Base-by-base conservation (phyloP, 1,140 invertebrate species). In the Lamellibrachia luymesi region DNA sequence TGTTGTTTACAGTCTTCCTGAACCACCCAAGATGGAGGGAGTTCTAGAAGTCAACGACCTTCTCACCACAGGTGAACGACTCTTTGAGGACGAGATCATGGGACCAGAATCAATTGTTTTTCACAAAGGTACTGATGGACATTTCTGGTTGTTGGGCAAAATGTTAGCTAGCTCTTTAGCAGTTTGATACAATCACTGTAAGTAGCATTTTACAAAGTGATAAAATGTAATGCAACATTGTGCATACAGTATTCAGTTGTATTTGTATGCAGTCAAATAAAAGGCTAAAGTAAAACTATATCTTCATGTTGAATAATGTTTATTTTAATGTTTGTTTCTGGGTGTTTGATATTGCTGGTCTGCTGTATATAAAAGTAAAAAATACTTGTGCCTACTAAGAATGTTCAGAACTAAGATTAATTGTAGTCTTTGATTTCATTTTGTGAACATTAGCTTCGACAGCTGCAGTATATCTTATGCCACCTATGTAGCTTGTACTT, bases 31-130 rank as follows among this genome's bases (percentile, higher is more conserved):
- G 25, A 95, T 97, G 80, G 96, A 96, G 94, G 97, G 97, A 5
- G 95, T 96, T 17, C 96, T 98, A 90, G 96, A 96, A 8, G 93
- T 96, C 22, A 98, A 98, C 95, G 95, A 96, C 51, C 96, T 96
- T 89, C 95, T 98, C 90, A 97, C 97, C 94, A 97, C 97, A 94
- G 97, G 97, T 1, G 97, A 97, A 95, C 96, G 97, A 93, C 96
- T 98, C 93, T 97, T 97, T 94, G 95, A 97, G 91, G 97, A 97
- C 64, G 96, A 97, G 95, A 94, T 98, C 0, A 94, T 97, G 49
- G 98, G 98, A 64, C 97, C 98, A 2, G 98, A 98, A 96, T 96
- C 96, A 80, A 97, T 98, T 94, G 97, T 97, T 90, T 96, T 97
- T 64, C 97, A 97, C 92, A 97, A 97, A 91, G 95, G 95, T 95